Evolutionary conservation across 2,113 vertebrate species (phyloP).

Genomic region (Okapia johnstoni): DNA sequence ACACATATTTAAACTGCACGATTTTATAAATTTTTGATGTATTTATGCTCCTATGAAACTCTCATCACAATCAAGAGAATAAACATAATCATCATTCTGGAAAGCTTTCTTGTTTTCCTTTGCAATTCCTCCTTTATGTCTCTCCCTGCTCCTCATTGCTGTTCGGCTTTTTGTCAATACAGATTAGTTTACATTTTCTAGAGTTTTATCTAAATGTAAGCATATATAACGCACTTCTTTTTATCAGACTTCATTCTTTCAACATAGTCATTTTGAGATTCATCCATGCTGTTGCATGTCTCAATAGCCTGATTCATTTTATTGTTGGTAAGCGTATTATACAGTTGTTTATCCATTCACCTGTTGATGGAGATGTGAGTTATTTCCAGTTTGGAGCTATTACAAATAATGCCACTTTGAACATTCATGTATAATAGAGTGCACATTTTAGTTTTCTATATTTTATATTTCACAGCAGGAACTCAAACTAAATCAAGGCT

Average conservation of each 20-base stretch:
- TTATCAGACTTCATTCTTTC: background rate
- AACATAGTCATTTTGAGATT: background rate
- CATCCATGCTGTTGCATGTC: background rate
- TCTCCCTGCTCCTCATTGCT: accelerated
- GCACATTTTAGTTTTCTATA: background rate
- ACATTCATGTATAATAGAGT: background rate
- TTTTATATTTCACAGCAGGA: background rate
- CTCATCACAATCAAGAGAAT: background rate
- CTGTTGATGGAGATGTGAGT: no score
- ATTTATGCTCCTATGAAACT: background rate
- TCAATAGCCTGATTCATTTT: background rate
- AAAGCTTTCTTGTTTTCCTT: background rate
- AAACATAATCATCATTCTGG: background rate
- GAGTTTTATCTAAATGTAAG: background rate
- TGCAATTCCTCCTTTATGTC: background rate
- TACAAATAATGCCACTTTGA: background rate
- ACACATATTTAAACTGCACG: background rate
- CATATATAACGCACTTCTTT: background rate
- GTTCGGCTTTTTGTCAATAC: background rate
- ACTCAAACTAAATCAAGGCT: background rate
- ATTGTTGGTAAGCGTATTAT: background rate
- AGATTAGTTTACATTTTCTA: background rate
- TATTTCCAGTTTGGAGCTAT: background rate
- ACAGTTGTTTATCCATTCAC: background rate
- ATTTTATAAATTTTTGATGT: background rate